Base-by-base conservation (phyloP, 2,888 invertebrate genomes). In the Trichopria drosophilae region DNA sequence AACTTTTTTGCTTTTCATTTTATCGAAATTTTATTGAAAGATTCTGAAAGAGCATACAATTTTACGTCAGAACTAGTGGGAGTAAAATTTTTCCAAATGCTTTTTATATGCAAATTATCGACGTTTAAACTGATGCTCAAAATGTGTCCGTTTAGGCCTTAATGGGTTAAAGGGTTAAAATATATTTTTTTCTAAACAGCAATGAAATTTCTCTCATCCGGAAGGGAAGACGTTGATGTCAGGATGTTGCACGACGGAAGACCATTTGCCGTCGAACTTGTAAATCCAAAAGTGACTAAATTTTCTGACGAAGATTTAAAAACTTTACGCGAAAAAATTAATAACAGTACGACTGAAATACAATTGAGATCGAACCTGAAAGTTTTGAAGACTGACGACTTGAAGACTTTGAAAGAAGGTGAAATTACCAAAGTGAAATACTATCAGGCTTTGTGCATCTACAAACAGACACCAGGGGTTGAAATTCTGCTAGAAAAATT, bases 201-300 rank as follows among this genome's bases (percentile, higher is more conserved):
- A 20, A 76, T 85, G n/a, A 88, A 88, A 68, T 93, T 97, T 77
- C 84, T 90, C 60, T 84, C 95, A 3, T 94, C 96, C 43, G 97
- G 98, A 0, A 80, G 99, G 28, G 98, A 99, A 77, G 99, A 99
- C 77, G 92, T 96, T 0, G 99, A 99, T 78, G 98, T 98, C 0
- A 80, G 95, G 50, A 97, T 93, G 77, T 77, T 99, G 53, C 93
- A 95, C 1, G 80, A 84, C 52, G 98, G 98, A 0, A 79, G 98
- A 6, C 98, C 98, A 0, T 99, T 98, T 78, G 90, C 90, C 1
- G 78, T 97, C 0, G 94, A 97, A 80, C 82, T 93, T 29, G 67
- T 83, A 1, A 84, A 90, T 73, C 86, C 90, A 0, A 79, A 77
- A 55, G 71, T 78, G 16, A 80, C 82, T 13, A 73, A 76, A 24